Evolutionary conservation across 2,113 vertebrate genomes (phyloP).

Genomic region (Nesoenas mayeri): DNA sequence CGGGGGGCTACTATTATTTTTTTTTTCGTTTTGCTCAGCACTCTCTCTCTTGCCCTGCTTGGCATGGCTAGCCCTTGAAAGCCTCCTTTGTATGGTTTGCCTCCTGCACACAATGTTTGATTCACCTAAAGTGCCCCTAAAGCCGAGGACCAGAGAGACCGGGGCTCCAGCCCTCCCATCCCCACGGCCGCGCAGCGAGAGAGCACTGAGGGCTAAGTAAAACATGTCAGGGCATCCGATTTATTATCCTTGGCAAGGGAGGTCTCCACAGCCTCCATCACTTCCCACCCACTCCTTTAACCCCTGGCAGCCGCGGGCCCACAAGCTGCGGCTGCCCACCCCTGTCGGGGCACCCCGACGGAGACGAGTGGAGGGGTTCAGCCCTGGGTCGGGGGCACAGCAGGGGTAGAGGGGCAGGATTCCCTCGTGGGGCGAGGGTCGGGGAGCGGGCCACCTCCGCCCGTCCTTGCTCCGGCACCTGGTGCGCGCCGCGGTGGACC

Average conservation of each 20-base stretch:
- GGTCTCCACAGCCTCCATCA: conserved; percentile 19
- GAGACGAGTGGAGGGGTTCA: not conserved
- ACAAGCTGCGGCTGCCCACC: not conserved
- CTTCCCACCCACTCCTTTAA: conserved; percentile 54
- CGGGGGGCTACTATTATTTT: not conserved
- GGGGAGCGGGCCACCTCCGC: not conserved
- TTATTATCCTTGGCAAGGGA: conserved; percentile 67
- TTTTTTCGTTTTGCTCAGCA: not conserved
- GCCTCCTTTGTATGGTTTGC: conserved; percentile 64
- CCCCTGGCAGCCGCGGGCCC: not conserved
- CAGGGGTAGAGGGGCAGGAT: not conserved
- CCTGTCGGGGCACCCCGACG: not conserved
- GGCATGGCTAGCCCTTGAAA: conserved; percentile 55
- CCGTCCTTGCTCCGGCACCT: not conserved
- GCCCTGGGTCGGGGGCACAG: not conserved
- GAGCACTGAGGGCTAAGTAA: conserved; percentile 39
- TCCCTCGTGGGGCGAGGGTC: not conserved
- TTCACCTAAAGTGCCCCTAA: conserved; percentile 73
- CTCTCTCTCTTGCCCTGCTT: conserved; percentile 6
- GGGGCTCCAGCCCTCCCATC: not conserved
- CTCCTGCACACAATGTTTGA: conserved; percentile 63
- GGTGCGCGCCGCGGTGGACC: not conserved
- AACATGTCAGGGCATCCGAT: conserved; percentile 55
- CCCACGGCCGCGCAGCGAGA: conserved; percentile 8
- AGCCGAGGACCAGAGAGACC: not conserved